phyloP scores from a whole-genome alignment of 64 coral and sea anemone genomes.

The Montipora cactus region DNA sequence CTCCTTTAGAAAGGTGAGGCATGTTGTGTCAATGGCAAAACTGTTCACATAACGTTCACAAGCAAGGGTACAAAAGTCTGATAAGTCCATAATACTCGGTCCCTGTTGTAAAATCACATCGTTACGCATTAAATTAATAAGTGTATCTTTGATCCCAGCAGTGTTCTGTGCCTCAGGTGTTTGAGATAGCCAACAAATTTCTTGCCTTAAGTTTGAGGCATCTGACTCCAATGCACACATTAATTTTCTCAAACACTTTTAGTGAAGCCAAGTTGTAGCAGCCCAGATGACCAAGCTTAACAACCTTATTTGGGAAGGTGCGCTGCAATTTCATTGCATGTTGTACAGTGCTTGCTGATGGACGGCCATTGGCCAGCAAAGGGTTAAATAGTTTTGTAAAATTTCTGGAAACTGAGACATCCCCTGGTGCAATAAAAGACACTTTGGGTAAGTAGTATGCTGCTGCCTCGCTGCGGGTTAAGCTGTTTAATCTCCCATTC shows the following conservation, averaged over 20 bases:
- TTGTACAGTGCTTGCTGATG: conserved; percentile 3
- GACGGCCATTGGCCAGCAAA: neutral
- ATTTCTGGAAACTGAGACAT: neutral
- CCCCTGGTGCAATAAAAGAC: neutral
- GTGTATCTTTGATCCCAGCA: neutral
- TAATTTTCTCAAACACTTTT: neutral
- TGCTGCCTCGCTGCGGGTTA: neutral
- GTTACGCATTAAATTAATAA: neutral
- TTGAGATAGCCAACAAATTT: neutral
- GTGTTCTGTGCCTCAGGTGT: neutral
- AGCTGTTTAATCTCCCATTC: neutral
- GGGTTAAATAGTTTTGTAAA: neutral
- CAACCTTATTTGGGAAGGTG: neutral
- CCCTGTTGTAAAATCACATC: conserved; percentile 18
- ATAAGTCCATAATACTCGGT: neutral
- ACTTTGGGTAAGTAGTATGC: neutral
- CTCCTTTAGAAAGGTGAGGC: no score
- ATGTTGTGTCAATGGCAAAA: neutral
- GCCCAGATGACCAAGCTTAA: neutral
- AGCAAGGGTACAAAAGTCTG: neutral
- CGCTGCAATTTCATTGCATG: no score
- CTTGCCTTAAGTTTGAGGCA: neutral
- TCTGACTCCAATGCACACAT: neutral
- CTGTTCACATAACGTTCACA: conserved; percentile 23
- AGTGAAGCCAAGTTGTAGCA: neutral